phyloP scores from a whole-genome alignment of 2,888 invertebrate species.

The Sesamia inferens region DNA sequence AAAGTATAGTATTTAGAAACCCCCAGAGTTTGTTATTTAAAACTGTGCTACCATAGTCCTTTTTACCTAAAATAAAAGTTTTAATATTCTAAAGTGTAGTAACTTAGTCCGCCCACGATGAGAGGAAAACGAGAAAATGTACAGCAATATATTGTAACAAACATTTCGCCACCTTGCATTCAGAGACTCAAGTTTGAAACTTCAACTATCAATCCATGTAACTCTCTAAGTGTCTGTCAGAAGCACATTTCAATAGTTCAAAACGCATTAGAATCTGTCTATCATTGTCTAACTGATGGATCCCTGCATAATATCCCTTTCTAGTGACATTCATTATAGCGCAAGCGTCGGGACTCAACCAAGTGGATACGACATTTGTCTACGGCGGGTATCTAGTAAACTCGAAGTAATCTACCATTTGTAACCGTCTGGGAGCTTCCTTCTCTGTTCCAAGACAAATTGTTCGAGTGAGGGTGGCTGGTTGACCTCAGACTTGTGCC shows the following conservation, averaged over 20 bases:
- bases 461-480: constrained; percentile 68
- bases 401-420: constrained; percentile 83
- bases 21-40: background rate
- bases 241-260: constrained; percentile 66
- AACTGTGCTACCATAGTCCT: background rate
- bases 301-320: constrained; percentile 76
- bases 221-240: constrained; percentile 43
- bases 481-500: constrained; percentile 67
- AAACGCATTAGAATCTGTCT: constrained; percentile 68
- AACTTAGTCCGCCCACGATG: constrained; percentile 1
- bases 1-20: background rate
- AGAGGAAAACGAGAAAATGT: constrained; percentile 6
- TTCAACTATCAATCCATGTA: constrained; percentile 55
- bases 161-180: constrained; percentile 12
- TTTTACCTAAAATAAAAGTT: constrained; percentile 27
- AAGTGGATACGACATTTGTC: constrained; percentile 76
- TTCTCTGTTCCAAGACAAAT: constrained; percentile 76
- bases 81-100: constrained; percentile 13
- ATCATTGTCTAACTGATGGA: constrained; percentile 68
- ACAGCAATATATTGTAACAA: constrained; percentile 12
- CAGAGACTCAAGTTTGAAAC: constrained; percentile 23
- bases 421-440: constrained; percentile 78
- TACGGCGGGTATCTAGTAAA: constrained; percentile 72
- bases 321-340: constrained; percentile 75
- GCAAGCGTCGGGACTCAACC: constrained; percentile 59